Evolutionary conservation across 2,797 vertebrate genomes (phyloP).

Genomic region (Siniperca undulata): DNA sequence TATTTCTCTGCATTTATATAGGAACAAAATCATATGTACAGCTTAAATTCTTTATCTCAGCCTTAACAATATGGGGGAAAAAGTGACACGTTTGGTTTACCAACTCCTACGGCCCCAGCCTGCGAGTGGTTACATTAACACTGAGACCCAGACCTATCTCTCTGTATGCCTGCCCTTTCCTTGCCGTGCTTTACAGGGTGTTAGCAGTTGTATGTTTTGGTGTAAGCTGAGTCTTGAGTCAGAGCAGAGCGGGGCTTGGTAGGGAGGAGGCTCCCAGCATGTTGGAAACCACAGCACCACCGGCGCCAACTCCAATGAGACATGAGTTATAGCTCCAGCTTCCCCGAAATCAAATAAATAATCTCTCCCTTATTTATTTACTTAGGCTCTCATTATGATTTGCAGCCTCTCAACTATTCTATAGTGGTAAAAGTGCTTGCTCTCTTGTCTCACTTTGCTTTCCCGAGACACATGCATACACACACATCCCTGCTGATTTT

Average conservation of each 20-base stretch:
- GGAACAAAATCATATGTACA: slow-evolving; percentile 6
- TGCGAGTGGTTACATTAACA: slow-evolving; percentile 20
- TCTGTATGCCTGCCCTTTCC: slow-evolving; percentile 11
- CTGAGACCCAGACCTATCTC: slow-evolving; percentile 35
- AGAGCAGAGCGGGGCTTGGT: slow-evolving; percentile 51
- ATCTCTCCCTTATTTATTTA: slow-evolving; percentile 72
- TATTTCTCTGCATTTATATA: background rate
- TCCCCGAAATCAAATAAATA: slow-evolving; percentile 79
- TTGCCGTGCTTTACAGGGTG: slow-evolving; percentile 41
- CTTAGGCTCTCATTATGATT: slow-evolving; percentile 65
- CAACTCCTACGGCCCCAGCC: slow-evolving; percentile 8
- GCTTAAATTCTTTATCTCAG: background rate
- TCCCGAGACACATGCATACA: background rate
- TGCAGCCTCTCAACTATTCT: slow-evolving; percentile 58
- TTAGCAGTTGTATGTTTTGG: slow-evolving; percentile 46
- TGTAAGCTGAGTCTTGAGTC: slow-evolving; percentile 56
- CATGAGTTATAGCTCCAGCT: slow-evolving; percentile 72
- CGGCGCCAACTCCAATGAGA: slow-evolving; percentile 70
- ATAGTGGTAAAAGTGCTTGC: slow-evolving; percentile 26
- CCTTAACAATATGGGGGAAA: background rate
- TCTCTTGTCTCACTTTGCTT: slow-evolving; percentile 20
- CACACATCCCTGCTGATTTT: slow-evolving; percentile 27
- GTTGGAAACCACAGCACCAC: slow-evolving; percentile 68
- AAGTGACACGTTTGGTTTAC: background rate
- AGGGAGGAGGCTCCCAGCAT: slow-evolving; percentile 65